Evolutionary conservation across 2,113 vertebrate species (phyloP), one percentile per base, ranked within the genome.

Genomic region (Equus przewalskii): DNA sequence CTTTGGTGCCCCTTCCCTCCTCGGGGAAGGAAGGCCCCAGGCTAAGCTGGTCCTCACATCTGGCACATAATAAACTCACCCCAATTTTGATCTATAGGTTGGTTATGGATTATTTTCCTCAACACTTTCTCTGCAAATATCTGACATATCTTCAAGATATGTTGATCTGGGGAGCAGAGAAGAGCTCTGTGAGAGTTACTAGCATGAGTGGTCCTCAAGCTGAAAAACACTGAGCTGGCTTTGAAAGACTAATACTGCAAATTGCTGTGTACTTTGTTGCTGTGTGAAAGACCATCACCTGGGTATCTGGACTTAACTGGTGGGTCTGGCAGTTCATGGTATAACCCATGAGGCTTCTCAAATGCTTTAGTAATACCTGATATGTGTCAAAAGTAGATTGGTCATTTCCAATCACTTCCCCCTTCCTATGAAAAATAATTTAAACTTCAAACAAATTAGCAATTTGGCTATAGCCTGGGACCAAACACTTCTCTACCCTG

Each of bases 341-440:
- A 11, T 64, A 76, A 73, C 19, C 5, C 16, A 36, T 16, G 24
- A 58, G 79, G 28, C 62, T 85, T 89, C 33, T 80, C 58, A 60
- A n/a, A 75, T 28, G 49, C 67, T 81, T 96, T 46, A 36, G 12
- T 69, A 75, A 65, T 75, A 75, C 14, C 36, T 44, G 15, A 78
- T 14, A 80, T 8, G 41, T 51, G 7, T 86, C 67, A 51, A 83
- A 89, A 90, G 70, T 89, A 7, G 70, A 49, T 30, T 83, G 21
- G 41, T 75, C 65, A 96, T 73, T 89, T 76, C 91, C 85, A 69
- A 56, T 62, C 36, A 69, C 24, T 28, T 44, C 75, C n/a, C 21
- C 16, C 54, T 94, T 96, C 49, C 46, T 44, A 78, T 97, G 65
- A 88, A 89, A 96, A 97, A 86, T 33, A 69, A 91, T 49, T 84